Base-by-base conservation (phyloP, 2,113 vertebrate species). In the Enhydra lutris region DNA sequence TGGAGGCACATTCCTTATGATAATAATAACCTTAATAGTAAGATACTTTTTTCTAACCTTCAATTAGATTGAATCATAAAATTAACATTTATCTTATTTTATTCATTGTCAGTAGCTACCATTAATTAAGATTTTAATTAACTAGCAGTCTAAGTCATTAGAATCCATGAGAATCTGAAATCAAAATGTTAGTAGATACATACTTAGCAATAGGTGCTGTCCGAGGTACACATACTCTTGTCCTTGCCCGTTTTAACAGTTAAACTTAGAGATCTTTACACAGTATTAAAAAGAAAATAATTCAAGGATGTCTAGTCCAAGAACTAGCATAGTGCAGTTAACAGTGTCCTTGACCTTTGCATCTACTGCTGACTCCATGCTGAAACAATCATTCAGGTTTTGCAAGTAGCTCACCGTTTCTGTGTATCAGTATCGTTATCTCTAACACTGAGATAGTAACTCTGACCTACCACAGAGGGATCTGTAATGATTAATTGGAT, bases 401-500 rank as follows among this genome's bases (percentile, higher is more conserved):
- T 85, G 76, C n/a, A 96, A 95, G 39, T n/a, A 85, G 80, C 34
- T 90, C 57, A 39, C 31, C 47, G n/a, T 1, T 57, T 84, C 76
- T 91, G 39, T 73, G 20, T 29, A 74, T 86, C 47, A 39, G 50
- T 82, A 65, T 61, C 18, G 6, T 95, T 91, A 97, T 73, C 57
- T 21, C 67, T 84, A 96, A 71, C 23, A 93, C 10, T 42, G 61
- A 91, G 52, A 83, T 91, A 95, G 89, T 97, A 79, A 97, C 91
- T 94, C 59, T 82, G 91, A 96, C 90, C 90, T 94, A 94, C 57
- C 61, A 59, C 71, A n/a, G 15, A 47, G 59, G 21, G 47, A 82
- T 89, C 76, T 96, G 50, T 39, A 97, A 94, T 95, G 87, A 95
- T 97, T 96, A 96, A 97, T 97, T 97, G 59, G 71, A 81, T 95